Evolutionary conservation across 2,888 invertebrate genomes (phyloP).

Genomic region (Eupithecia abbreviata): DNA sequence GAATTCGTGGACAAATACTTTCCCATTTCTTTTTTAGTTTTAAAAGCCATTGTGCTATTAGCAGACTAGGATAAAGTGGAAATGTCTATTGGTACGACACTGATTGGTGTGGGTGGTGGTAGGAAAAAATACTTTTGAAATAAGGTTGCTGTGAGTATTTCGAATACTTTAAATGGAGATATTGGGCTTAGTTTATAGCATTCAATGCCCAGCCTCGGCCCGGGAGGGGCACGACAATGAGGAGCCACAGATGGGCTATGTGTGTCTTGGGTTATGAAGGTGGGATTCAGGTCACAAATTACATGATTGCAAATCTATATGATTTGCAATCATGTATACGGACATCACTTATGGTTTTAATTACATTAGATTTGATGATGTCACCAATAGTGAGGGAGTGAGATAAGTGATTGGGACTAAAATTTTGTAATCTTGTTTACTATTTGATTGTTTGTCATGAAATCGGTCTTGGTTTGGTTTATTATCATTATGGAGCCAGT

Average conservation of each 20-base stretch:
- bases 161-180: neutral
- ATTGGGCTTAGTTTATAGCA: too few species aligned
- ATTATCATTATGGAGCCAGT: neutral
- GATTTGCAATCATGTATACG: neutral
- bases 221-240: too few species aligned
- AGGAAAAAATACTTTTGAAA: neutral
- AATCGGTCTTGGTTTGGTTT: neutral
- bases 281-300: neutral
- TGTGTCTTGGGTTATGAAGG: too few species aligned
- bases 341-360: neutral
- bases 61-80: neutral
- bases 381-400: neutral
- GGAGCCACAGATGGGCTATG: too few species aligned
- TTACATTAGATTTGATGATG: neutral
- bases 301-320: neutral
- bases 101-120: slow-evolving; percentile 7
- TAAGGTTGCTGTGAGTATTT: neutral
- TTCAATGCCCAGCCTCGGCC: too few species aligned
- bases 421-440: neutral
- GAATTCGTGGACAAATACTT: neutral
- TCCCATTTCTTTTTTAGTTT: neutral
- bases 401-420: neutral
- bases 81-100: neutral
- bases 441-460: slow-evolving; percentile 1
- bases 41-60: neutral